Evolutionary conservation across 2,888 invertebrate genomes (phyloP).

Genomic region (Acleris laterana): DNA sequence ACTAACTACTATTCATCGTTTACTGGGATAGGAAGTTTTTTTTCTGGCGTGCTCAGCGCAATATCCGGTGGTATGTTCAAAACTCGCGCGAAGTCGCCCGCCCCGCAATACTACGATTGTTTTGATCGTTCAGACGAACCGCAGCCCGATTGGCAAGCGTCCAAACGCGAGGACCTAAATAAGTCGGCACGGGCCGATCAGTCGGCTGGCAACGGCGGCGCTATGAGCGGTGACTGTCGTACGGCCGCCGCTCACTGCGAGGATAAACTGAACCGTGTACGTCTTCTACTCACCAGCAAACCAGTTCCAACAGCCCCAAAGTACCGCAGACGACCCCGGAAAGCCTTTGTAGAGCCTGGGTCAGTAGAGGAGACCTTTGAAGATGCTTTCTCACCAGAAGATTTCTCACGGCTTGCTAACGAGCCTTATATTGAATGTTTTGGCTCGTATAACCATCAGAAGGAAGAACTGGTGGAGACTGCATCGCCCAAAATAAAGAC

Average conservation of each 20-base stretch:
- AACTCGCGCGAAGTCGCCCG: conserved; percentile 55
- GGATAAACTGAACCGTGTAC: conserved; percentile 65
- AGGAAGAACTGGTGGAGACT: conserved; percentile 50
- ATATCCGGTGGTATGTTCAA: conserved; percentile 65
- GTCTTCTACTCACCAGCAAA: conserved; percentile 54
- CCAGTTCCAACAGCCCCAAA: conserved; percentile 47
- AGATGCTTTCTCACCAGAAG: conserved; percentile 69
- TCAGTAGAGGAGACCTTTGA: conserved; percentile 66
- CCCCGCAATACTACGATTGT: conserved; percentile 56
- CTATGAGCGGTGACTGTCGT: conserved; percentile 59
- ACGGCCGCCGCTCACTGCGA: conserved; percentile 65
- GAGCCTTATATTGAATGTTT: conserved; percentile 56
- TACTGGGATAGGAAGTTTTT: conserved; percentile 63
- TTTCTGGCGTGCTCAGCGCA: conserved; percentile 67
- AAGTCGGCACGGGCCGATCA: conserved; percentile 25
- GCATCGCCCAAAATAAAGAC: conserved; percentile 57
- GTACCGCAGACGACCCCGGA: conserved; percentile 52
- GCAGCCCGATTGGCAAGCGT: conserved; percentile 38
- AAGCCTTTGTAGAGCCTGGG: conserved; percentile 60
- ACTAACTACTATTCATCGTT: conserved; percentile 50
- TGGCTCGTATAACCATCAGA: conserved; percentile 53
- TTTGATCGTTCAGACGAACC: conserved; percentile 51
- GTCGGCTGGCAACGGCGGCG: conserved; percentile 16
- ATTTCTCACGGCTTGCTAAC: conserved; percentile 58
- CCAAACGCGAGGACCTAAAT: conserved; percentile 34